Base-by-base conservation (phyloP, 2,888 invertebrate species). In the Melangyna quadrimaculata region DNA sequence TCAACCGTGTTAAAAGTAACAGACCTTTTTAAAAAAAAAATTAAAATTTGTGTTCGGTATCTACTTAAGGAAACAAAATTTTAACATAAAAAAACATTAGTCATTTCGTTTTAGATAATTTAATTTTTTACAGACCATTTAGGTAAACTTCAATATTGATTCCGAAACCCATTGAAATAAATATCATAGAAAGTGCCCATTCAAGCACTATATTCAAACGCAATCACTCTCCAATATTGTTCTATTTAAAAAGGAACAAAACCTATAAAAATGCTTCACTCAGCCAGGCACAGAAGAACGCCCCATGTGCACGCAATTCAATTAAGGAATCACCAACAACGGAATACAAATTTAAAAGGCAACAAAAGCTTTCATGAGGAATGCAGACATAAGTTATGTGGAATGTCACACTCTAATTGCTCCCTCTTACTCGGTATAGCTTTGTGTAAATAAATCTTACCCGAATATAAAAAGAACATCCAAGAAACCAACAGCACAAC, bases 391-490 rank as follows among this genome's bases (percentile, higher is more conserved):
- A 48, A 65, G 32, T 48, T 29, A 75, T 63, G 72, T 51, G 67
- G 59, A 80, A 77, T 61, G 69, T 65, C 37, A 32, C 61, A 80
- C 67, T 53, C 69, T 55, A 48, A 70, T n/a, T 40, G 67, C 65
- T 65, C 8, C 32, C 48, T 37, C 53, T 12, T 67, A 22, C n/a
- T 57, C 4, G 4, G 9, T 19, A 53, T 27, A 32, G 12, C 63
- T 59, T 19, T 77, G 61, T 67, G 32, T 24, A 72, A 55, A 86
- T 77, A 84, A 86, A 77, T 77, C 55, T 63, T n/a, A 37, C 22
- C 67, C 65, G 51, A 43, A 57, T 14, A 17, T 37, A 35, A 59
- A 72, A 69, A 55, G 27, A 37, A 69, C 17, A 55, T 45, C 37
- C 17, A 37, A 69, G 59, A 80, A 65, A 65, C 57, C 51, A 27